Base-by-base conservation (phyloP, 1,140 invertebrate genomes). In the Akabosia matsudoensis region DNA sequence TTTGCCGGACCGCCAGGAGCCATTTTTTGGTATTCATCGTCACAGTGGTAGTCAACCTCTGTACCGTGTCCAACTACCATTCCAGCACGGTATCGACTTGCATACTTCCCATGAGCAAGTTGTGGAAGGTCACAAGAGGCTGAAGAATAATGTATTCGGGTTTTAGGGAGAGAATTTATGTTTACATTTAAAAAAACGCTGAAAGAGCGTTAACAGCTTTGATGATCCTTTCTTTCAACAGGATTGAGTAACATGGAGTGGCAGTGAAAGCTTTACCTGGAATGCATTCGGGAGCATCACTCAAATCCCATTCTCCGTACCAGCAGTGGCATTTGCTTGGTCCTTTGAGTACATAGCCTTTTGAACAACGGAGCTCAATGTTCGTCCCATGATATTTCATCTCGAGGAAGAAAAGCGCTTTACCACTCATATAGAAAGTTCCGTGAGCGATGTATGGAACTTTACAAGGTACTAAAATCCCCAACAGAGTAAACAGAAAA, bases 11-110 rank as follows among this genome's bases (percentile, higher is more conserved):
- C 61, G 18, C 70, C 70, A 7, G 70, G 70, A 22, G 84, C 86
- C 10, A 84, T 85, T 78, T 87, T 87, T 28, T 83, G 85, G 77
- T 88, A 88, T 26, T 90, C 89, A 4, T 77, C 77, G n/a, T 77
- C 80, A 75, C 85, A 86, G n/a, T 82, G 79, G 74, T 84, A 86
- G 56, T 85, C 83, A 72, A 81, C 80, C 67, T 79, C 78, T 24
- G 91, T 91, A 0, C 91, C 92, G 82, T 93, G 92, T 0, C 90
- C 91, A 30, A 93, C 92, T 0, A 91, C 92, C 0, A 93, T 85
- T 1, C 92, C 92, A 7, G 90, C 87, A 54, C 92, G 85, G 85
- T 93, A 93, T 0, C 92, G 92, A 3, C 89, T 88, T 78, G 90
- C 86, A 82, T 94, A 94, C 28, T 90, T 89, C 0, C 92, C 91